phyloP scores from a whole-genome alignment of 2,888 invertebrate genomes.

The Drosophila merina region DNA sequence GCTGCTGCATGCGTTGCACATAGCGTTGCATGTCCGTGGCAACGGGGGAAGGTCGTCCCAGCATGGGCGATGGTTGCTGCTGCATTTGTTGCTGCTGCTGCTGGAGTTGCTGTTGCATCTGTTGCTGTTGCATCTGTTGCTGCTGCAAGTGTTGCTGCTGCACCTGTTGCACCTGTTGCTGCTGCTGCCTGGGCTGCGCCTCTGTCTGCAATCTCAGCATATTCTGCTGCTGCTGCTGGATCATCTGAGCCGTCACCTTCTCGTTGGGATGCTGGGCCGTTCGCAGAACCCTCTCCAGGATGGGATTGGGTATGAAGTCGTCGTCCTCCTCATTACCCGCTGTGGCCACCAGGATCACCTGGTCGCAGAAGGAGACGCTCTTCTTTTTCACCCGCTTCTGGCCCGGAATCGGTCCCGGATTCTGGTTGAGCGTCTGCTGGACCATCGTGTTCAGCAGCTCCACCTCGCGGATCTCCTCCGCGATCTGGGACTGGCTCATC shows the following conservation, averaged over 20 bases:
- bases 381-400: constrained; percentile 91
- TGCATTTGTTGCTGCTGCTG: constrained; percentile 61
- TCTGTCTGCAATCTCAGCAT: constrained; percentile 85
- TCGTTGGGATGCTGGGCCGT: constrained; percentile 89
- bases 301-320: constrained; percentile 95
- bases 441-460: constrained; percentile 86
- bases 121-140: constrained; percentile 57
- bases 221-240: constrained; percentile 84
- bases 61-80: constrained; percentile 76
- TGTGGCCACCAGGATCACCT: constrained; percentile 95
- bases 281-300: constrained; percentile 92
- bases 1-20: constrained; percentile 79
- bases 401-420: constrained; percentile 2
- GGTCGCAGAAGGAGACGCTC: constrained; percentile 97
- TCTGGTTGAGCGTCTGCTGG: constrained; percentile 85
- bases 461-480: constrained; percentile 86
- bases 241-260: constrained; percentile 85
- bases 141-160: constrained; percentile 54
- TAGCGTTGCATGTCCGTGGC: constrained; percentile 81
- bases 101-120: constrained; percentile 58
- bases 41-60: constrained; percentile 53
- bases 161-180: constrained; percentile 53
- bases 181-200: constrained; percentile 79
- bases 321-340: constrained; percentile 96
- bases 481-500: constrained; percentile 85